Base-by-base conservation (phyloP, 1,140 invertebrate species). In the Ceratina calcarata region DNA sequence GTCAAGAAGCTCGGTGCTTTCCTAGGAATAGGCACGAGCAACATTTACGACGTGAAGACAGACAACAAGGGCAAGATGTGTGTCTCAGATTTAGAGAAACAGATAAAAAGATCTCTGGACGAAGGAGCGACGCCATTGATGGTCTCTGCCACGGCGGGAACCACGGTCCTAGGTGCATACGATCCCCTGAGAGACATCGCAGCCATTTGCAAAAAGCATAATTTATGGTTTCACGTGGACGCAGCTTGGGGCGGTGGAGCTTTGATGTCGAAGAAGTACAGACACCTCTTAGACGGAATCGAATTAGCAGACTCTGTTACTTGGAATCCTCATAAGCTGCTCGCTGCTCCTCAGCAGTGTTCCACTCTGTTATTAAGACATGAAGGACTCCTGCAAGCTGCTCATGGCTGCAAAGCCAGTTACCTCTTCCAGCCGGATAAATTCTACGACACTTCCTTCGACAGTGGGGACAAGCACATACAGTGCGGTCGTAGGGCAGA, bases 371-470 rank as follows among this genome's bases (percentile, higher is more conserved):
- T 99, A 18, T 94, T 97, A 12, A 94, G 94, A 61, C 96, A 97
- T 84, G 94, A 96, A 89, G 93, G 94, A 58, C 85, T 93, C 1
- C 61, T 93, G 0, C 89, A 93, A 57, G 87, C 89, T 7, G 92
- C 92, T 0, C 95, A 96, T 83, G 93, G 94, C 15, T 95, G 95
- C 24, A 95, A 96, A 78, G 98, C 98, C 0, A 94, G 96, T 27
- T 99, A 99, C 90, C 94, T 99, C 18, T 99, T 99, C 92, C 98
- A 99, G 92, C 97, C 98, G 90, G 98, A 99, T 91, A 99, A 99
- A 93, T 98, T 98, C 87, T 99, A 99, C 91, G 97, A 99, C 89
- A 96, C 97, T 0, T 94, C 94, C 15, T 99, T 96, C 86, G 98
- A 99, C 88, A 97, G 96, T 0, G 98, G 98, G 0, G 98, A 99